Conservation (phyloP, 1,140 invertebrate species). For the Latrodectus geometricus region DNA sequence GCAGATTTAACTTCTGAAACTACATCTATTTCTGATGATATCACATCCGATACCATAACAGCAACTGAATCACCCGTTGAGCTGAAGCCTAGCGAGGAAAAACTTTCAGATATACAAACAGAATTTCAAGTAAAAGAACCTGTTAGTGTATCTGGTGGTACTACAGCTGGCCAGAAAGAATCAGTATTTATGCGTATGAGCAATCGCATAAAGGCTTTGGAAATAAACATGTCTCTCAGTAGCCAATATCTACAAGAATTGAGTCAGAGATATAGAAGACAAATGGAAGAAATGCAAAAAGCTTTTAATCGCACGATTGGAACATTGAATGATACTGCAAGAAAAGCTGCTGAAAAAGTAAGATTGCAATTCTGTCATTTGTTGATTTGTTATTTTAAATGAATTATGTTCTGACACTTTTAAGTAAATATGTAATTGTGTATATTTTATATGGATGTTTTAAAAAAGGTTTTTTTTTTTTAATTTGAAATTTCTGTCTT, state of each 20-base stretch:
- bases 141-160: conserved; percentile 30
- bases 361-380: not conserved
- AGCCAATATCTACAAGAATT: conserved; percentile 95
- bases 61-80: conserved; percentile 14
- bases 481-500: too few relatives aligned
- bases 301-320: conserved; percentile 84
- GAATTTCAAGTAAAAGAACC: conserved; percentile 55
- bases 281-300: conserved; percentile 93
- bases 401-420: too few relatives aligned
- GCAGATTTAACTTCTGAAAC: conserved; percentile 25
- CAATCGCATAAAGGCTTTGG: conserved; percentile 94
- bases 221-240: conserved; percentile 95
- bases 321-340: conserved; percentile 80
- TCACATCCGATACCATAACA: not conserved
- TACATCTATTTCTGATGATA: conserved; percentile 12
- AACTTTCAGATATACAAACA: conserved; percentile 71
- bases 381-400: too few relatives aligned
- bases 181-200: conserved; percentile 94
- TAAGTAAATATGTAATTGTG: too few relatives aligned
- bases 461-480: too few relatives aligned
- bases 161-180: conserved; percentile 81
- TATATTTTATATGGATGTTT: too few relatives aligned
- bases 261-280: conserved; percentile 92
- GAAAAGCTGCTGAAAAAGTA: conserved; percentile 78
- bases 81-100: conserved; percentile 71